Percentiles rank a stretch among this genome's conserved stretches.
Conservation (phyloP, 2,888 invertebrate species). For the Didymodactylos carnosus region DNA sequence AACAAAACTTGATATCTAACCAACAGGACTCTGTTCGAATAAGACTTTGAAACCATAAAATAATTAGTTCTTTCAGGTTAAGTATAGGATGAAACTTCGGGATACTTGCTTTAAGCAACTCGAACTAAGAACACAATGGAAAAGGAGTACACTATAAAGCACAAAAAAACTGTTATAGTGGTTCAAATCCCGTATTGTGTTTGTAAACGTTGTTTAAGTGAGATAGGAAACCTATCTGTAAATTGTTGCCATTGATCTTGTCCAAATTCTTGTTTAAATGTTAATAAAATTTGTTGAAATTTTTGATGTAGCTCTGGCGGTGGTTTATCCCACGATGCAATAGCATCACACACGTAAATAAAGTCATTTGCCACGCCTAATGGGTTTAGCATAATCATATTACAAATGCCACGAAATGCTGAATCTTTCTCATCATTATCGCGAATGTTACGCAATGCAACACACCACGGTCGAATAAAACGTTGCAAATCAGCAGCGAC, state of each 20-base stretch:
- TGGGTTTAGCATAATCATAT: slow-evolving; percentile 95
- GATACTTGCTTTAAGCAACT: too few relatives aligned
- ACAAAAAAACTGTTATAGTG: too few relatives aligned
- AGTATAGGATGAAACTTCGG: too few relatives aligned
- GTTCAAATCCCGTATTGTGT: slow-evolving; percentile 62
- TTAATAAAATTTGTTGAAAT: slow-evolving; percentile 71
- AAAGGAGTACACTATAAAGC: too few relatives aligned
- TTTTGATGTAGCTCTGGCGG: slow-evolving; percentile 86
- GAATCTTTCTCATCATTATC: slow-evolving; percentile 99
- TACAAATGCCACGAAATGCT: slow-evolving; percentile 95
- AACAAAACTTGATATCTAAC: too few relatives aligned
- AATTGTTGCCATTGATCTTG: slow-evolving; percentile 93
- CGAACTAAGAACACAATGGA: too few relatives aligned
- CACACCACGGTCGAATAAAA: slow-evolving; percentile 99
- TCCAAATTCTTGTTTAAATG: slow-evolving; percentile 89
- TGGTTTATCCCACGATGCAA: slow-evolving; percentile 89
- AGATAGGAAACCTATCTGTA: slow-evolving; percentile 85
- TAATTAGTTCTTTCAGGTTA: too few relatives aligned
- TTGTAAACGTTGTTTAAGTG: slow-evolving; percentile 68
- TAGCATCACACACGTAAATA: slow-evolving; percentile 97
- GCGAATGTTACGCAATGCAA: slow-evolving; percentile 82
- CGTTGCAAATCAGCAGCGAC: slow-evolving; percentile 98
- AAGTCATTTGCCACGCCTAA: slow-evolving; percentile 87
- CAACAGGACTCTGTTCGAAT: too few relatives aligned
- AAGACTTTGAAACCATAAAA: too few relatives aligned